phyloP scores from a whole-genome alignment of 2,888 invertebrate species.

The Eupithecia subumbrata region DNA sequence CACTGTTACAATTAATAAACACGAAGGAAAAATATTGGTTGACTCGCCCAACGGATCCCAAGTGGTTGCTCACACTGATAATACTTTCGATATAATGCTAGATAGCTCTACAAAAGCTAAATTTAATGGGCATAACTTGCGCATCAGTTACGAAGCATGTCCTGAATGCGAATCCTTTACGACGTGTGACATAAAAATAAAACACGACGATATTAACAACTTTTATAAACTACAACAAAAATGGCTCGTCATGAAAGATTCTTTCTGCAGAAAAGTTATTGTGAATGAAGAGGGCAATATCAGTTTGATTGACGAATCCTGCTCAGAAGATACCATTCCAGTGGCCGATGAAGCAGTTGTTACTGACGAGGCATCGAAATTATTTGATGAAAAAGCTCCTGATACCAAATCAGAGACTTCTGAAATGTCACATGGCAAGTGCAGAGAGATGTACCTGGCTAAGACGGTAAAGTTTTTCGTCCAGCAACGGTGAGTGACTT shows the following conservation, averaged over 20 bases:
- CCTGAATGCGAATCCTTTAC: conserved; percentile 63
- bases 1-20: conserved; percentile 75
- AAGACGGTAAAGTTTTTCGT: conserved; percentile 68
- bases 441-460: conserved; percentile 63
- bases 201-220: conserved; percentile 49
- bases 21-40: conserved; percentile 59
- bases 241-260: conserved; percentile 75
- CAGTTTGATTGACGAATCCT: conserved; percentile 52
- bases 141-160: conserved; percentile 67
- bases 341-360: conserved; percentile 41
- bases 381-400: conserved; percentile 40
- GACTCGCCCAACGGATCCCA: conserved; percentile 68
- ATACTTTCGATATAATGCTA: conserved; percentile 64
- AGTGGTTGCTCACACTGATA: conserved; percentile 57
- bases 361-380: conserved; percentile 39
- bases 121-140: conserved; percentile 66
- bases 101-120: conserved; percentile 63
- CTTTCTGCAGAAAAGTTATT: conserved; percentile 62
- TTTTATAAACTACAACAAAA: conserved; percentile 52
- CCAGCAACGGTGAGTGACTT: conserved; percentile 60
- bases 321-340: conserved; percentile 47
- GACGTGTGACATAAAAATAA: conserved; percentile 63
- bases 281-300: conserved; percentile 72
- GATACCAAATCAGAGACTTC: conserved; percentile 58
- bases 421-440: conserved; percentile 58